These are phyloP conservation scores for Platorchestia sp. DNA, from an alignment of 1,140 invertebrate species.

Conservation along the genomic window DNA sequence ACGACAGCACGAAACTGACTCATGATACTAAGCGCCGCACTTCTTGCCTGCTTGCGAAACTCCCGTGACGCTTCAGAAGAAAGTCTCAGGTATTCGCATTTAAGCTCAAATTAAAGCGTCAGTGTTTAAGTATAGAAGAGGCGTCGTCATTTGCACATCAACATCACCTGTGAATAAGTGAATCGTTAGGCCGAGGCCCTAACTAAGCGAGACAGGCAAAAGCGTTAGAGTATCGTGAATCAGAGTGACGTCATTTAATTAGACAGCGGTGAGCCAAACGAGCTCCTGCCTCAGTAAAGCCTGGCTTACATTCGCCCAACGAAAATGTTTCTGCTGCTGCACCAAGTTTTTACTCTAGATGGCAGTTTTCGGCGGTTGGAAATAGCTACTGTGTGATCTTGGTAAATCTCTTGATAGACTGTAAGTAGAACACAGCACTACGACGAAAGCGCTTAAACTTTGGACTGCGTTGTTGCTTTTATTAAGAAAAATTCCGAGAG, in stretches of 20 bases:
- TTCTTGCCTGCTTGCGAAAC: neutral
- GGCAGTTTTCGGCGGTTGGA: neutral
- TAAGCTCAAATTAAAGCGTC: neutral
- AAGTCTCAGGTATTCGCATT: neutral
- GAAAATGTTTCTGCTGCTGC: neutral
- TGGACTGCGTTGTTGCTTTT: neutral
- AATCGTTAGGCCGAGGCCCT: neutral
- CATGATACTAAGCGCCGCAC: neutral
- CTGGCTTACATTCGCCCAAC: neutral
- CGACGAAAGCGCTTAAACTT: neutral
- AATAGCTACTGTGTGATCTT: neutral
- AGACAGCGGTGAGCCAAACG: conserved; percentile 17
- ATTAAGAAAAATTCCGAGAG: neutral
- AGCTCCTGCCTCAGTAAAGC: conserved; percentile 21
- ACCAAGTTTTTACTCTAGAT: neutral
- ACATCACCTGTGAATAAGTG: neutral
- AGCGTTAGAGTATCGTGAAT: neutral
- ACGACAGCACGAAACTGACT: neutral
- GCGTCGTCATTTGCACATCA: neutral
- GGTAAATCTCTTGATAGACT: neutral
- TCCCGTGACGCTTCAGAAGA: neutral
- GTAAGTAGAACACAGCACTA: neutral
- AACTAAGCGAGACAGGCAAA: neutral
- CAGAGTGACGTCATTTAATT: conserved; percentile 37
- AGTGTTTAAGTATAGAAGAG: neutral